These are phyloP conservation scores for Sebastes nivosus DNA, from an alignment of 2,797 vertebrate species.

Conservation along the genomic window DNA sequence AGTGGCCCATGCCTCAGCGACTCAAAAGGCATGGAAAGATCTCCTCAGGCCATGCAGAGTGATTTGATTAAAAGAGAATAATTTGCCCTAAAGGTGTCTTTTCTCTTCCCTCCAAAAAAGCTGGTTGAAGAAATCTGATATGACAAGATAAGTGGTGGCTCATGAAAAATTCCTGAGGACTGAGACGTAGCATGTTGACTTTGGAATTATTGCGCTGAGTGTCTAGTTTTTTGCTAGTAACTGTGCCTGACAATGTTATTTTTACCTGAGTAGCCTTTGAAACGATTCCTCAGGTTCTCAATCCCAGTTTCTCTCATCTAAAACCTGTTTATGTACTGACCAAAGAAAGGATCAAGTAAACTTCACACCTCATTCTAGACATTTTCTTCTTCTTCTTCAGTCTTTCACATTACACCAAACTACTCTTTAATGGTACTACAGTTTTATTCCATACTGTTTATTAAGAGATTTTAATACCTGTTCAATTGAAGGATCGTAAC, in stretches of 20 bases:
- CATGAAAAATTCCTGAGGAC: slow-evolving; percentile 84
- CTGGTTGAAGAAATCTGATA: slow-evolving; percentile 81
- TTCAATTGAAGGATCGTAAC: neutral
- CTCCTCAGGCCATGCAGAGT: slow-evolving; percentile 73
- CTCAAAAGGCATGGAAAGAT: slow-evolving; percentile 63
- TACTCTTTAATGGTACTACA: slow-evolving; percentile 7
- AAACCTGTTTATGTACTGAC: slow-evolving; percentile 47
- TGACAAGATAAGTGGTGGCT: slow-evolving; percentile 86
- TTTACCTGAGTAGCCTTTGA: slow-evolving; percentile 67
- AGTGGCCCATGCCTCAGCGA: slow-evolving; percentile 46
- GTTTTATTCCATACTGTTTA: slow-evolving; percentile 1
- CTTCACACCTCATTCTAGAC: slow-evolving; percentile 30
- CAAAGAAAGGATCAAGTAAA: slow-evolving; percentile 30
- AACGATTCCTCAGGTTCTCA: slow-evolving; percentile 48
- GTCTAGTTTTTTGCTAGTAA: slow-evolving; percentile 61
- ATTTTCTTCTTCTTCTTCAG: slow-evolving; percentile 29
- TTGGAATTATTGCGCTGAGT: slow-evolving; percentile 74
- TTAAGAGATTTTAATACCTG: neutral
- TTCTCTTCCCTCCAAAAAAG: slow-evolving; percentile 70
- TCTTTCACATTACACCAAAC: neutral
- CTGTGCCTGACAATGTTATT: slow-evolving; percentile 72
- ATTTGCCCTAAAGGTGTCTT: slow-evolving; percentile 83
- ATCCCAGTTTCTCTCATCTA: slow-evolving; percentile 37
- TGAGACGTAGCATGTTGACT: slow-evolving; percentile 77
- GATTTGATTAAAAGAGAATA: slow-evolving; percentile 82